Evolutionary conservation across 2,888 invertebrate species (phyloP).

Genomic region (Diadegma fenestrale): DNA sequence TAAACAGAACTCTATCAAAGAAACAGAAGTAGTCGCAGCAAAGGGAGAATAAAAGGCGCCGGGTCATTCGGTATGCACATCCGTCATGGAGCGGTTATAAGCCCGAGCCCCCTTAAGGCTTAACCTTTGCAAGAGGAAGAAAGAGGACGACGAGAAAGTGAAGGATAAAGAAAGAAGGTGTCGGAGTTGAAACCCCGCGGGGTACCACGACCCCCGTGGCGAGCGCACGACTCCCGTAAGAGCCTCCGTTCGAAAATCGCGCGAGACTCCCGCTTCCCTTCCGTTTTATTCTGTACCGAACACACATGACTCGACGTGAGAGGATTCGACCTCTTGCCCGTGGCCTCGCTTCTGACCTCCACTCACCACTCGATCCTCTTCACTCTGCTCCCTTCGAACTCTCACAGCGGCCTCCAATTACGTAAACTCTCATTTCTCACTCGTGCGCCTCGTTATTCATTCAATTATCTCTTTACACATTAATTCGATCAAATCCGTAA

Average conservation of each 20-base stretch:
- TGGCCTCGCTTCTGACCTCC: slow-evolving; percentile 55
- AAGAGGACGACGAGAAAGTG: slow-evolving; percentile 1
- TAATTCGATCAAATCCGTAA: no score
- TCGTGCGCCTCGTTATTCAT: slow-evolving; percentile 37
- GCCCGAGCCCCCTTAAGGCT: slow-evolving; percentile 20
- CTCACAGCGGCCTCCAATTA: slow-evolving; percentile 64
- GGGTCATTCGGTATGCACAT: slow-evolving; percentile 66
- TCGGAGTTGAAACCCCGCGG: slow-evolving; percentile 70
- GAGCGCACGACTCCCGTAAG: slow-evolving; percentile 83
- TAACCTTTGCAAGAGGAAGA: slow-evolving; percentile 40
- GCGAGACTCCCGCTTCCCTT: slow-evolving; percentile 76
- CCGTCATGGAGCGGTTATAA: slow-evolving; percentile 68
- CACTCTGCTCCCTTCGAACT: slow-evolving; percentile 31
- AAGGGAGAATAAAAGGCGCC: slow-evolving; percentile 51
- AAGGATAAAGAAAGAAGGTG: slow-evolving; percentile 59
- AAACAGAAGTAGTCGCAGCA: slow-evolving; percentile 9
- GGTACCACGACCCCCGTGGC: slow-evolving; percentile 83
- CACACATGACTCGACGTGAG: slow-evolving; percentile 47
- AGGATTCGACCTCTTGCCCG: slow-evolving; percentile 59
- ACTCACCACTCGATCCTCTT: slow-evolving; percentile 67
- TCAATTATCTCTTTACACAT: neutral
- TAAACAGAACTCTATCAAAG: slow-evolving; percentile 56
- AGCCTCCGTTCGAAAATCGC: slow-evolving; percentile 83
- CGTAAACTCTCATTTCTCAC: slow-evolving; percentile 54
- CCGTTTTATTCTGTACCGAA: slow-evolving; percentile 76